Conservation (phyloP, 2,888 invertebrate species). For the Hanleya hanleyi region DNA sequence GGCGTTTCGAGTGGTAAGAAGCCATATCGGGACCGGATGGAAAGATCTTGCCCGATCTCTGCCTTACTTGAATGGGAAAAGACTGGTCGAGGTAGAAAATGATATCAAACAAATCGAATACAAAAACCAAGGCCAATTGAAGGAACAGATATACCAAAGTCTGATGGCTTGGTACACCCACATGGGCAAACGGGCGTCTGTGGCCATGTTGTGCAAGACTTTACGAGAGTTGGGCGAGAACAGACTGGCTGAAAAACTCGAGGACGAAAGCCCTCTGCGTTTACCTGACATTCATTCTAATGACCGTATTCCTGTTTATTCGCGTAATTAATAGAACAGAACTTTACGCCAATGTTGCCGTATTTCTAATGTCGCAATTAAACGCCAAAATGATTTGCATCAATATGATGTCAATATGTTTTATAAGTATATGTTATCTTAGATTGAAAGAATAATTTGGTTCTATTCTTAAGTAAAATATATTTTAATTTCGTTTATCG, state of each 20-base stretch:
- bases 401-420: no score
- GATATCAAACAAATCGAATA: slow-evolving; percentile 31
- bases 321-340: no score
- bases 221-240: slow-evolving; percentile 16
- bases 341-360: no score
- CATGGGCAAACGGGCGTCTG: slow-evolving; percentile 11
- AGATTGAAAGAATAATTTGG: no score
- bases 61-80: slow-evolving; percentile 15
- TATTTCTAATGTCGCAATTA: no score
- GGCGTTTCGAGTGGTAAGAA: slow-evolving; percentile 22
- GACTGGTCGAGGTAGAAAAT: slow-evolving; percentile 18
- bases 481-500: no score
- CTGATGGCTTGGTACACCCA: background rate
- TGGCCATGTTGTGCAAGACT: slow-evolving; percentile 6
- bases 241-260: slow-evolving; percentile 21
- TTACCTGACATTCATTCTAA: no score
- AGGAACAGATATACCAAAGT: slow-evolving; percentile 24
- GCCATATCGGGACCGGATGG: slow-evolving; percentile 23
- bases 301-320: no score
- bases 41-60: slow-evolving; percentile 24
- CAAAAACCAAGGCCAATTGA: slow-evolving; percentile 20
- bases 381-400: no score
- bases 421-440: no score
- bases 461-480: no score
- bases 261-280: no score